Evolutionary conservation across 2,797 vertebrate species (phyloP).

Genomic region (Liasis olivaceus): DNA sequence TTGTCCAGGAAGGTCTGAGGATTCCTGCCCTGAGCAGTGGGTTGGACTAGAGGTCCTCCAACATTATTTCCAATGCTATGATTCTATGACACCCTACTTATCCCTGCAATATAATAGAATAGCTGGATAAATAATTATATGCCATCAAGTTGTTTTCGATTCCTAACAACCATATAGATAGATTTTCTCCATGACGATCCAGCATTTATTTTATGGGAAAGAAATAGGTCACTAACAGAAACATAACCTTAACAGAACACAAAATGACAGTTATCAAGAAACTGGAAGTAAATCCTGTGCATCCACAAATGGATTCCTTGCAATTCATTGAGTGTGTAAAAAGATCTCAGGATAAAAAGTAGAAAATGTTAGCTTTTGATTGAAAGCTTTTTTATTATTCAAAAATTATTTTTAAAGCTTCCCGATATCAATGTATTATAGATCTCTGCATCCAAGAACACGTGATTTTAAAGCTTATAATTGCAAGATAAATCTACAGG

Average conservation of each 20-base stretch:
- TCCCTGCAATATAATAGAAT: neutral
- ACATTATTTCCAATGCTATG: neutral
- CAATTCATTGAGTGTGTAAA: neutral
- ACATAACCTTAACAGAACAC: neutral
- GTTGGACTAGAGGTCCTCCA: no score
- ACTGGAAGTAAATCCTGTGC: neutral
- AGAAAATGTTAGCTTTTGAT: neutral
- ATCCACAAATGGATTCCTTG: neutral
- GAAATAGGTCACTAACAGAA: neutral
- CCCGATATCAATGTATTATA: neutral
- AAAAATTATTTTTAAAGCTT: conserved; percentile 20
- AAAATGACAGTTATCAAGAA: neutral
- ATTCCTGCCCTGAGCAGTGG: no score
- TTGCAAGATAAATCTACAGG: conserved; percentile 39
- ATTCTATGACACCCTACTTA: no score
- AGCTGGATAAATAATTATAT: neutral
- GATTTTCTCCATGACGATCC: neutral
- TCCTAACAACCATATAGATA: no score
- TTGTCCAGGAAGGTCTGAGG: no score
- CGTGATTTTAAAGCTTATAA: conserved; percentile 6
- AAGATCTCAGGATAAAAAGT: neutral
- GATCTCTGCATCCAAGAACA: rapidly evolving
- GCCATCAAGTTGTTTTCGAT: no score
- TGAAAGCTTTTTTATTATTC: rapidly evolving
- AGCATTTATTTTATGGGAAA: neutral